Evolutionary conservation across 2,113 vertebrate species (phyloP), one percentile per base, ranked within the genome.

Genomic region (Xiphorhynchus elegans): DNA sequence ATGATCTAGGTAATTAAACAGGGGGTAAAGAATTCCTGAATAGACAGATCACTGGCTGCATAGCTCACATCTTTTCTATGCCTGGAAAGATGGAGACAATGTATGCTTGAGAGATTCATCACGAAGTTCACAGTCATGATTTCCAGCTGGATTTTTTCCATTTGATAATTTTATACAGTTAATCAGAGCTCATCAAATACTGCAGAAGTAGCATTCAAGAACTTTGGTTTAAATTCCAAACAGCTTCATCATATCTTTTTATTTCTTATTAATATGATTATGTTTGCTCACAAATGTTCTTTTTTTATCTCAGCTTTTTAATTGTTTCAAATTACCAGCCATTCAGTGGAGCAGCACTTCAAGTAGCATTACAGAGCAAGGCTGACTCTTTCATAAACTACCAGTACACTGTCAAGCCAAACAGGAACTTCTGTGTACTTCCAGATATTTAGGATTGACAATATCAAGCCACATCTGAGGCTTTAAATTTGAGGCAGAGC

Each of bases 121-220:
- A 39, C 9, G 49, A 59, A 92, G 37, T 77, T 60, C 0, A 0
- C 46, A 80, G 75, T 86, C 83, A 81, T 83, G 2, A 73, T 69
- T 92, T 96, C 88, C 80, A 95, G 64, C n/a, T 75, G 69, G 68
- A 94, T 39, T 90, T 92, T 96, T 96, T 87, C 68, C 68, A 84
- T 89, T 95, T 87, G 85, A 49, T 93, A 96, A 93, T 96, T 95
- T 96, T 83, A 73, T 49, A 55, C 87, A 83, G 46, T 94, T 96
- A 94, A 95, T 96, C 83, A 94, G 88, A 96, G 83, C 72, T 96
- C 92, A 96, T 94, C 73, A 89, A 58, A 93, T 86, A 86, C 35
- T 92, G 64, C 44, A 92, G 73, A 95, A 95, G 90, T 53, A 92
- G 35, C 53, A 91, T 92, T 89, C 47, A 84, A 83, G 56, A 95